A percentile compares a stretch with the other conserved stretches of the same genome.
These are phyloP conservation scores for Castor canadensis DNA, from an alignment of 2,113 vertebrate species.

Conservation along the genomic window DNA sequence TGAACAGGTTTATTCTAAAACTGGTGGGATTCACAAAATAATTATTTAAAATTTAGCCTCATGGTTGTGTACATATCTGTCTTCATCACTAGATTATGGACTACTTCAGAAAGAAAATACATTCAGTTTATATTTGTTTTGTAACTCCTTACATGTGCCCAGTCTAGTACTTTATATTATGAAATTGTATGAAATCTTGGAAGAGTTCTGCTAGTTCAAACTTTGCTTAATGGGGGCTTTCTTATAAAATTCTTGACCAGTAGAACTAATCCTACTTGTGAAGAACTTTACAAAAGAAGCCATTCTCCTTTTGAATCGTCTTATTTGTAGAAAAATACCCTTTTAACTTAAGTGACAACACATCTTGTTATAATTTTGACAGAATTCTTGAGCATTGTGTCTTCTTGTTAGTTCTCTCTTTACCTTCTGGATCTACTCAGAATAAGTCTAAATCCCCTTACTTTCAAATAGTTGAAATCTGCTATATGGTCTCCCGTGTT, in stretches of 20 bases:
- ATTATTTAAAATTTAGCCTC: background rate
- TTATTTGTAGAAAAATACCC: background rate
- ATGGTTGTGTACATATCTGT: background rate
- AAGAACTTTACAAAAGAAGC: background rate
- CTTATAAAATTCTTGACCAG: background rate
- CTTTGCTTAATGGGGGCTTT: background rate
- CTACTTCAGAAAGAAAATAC: background rate
- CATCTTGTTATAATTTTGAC: background rate
- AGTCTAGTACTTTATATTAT: background rate
- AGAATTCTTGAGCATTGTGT: background rate
- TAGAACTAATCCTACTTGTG: background rate
- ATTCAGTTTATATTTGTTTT: background rate
- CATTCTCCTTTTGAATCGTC: background rate
- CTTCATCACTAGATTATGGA: background rate
- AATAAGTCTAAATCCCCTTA: background rate
- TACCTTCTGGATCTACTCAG: background rate
- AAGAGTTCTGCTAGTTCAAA: background rate
- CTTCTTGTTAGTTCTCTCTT: background rate
- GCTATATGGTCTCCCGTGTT: background rate
- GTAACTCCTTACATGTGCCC: no score
- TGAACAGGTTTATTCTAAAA: background rate
- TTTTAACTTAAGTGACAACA: background rate
- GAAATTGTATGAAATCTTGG: background rate
- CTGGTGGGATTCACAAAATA: background rate
- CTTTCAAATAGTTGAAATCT: slow-evolving; percentile 7